Evolutionary conservation across 2,888 invertebrate genomes (phyloP), one percentile per base, ranked within the genome.

Genomic region (Epinotia bilunana): DNA sequence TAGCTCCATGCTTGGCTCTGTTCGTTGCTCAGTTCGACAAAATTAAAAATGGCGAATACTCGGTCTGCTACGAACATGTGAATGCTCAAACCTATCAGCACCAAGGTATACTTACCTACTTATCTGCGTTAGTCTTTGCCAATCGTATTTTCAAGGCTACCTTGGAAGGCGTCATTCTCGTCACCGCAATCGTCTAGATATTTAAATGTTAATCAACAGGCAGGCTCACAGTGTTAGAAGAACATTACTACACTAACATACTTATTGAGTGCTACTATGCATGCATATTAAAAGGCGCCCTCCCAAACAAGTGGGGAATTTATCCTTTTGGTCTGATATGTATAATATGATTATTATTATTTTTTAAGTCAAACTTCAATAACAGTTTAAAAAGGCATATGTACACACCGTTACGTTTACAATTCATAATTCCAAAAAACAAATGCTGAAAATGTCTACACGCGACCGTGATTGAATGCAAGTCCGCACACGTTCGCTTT

Each of bases 401-500:
- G 70, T 64, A 43, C 49, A 53, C 39, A 43, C 62, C n/a, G n/a
- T n/a, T 39, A 64, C 62, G 20, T 58, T 46, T n/a, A 58, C 39
- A 33, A 13, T 43, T 43, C 16, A 6, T 12, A 53, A 11, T 23
- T 49, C 60, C 64, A 74, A 70, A 63, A 70, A 63, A 70, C 74
- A 72, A 57, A 71, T 55, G 43, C 65, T 70, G 58, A 72, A 64
- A 28, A 61, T 69, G 72, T 58, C 69, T 43, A 61, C 77, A 78
- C 75, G 75, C 78, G 75, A 77, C 39, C 53, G 20, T 74, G 67
- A 70, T 67, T 70, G 67, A 62, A 49, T 71, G 75, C 72, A 75
- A 63, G 62, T 74, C 76, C 78, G 74, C 74, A 64, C 43, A 72
- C 39, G 58, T 65, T 60, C 60, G 64, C 74, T 63, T 70, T 75